Base-by-base conservation (phyloP, 1,140 invertebrate species). In the Drosophila chauvacae region DNA sequence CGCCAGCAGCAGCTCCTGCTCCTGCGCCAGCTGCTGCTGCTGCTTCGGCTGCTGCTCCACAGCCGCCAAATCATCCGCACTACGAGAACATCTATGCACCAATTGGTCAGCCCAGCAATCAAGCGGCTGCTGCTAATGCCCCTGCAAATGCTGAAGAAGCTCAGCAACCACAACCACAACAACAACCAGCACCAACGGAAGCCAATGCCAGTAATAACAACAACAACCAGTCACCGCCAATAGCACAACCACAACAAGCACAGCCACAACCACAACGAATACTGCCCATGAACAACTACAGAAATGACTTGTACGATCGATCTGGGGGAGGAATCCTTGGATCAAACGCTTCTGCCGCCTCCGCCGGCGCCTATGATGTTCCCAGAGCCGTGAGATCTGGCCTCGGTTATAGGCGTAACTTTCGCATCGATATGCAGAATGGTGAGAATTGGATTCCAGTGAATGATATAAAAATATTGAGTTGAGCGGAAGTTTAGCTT, bases 81-180 rank as follows among this genome's bases (percentile, higher is more conserved):
- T 93, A 93, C 71, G 93, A 94, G 70, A 94, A 94, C 74, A 93
- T 94, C 51, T 93, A 93, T 81, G 93, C 93, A 66, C 82, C 93
- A 18, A 92, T 93, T 77, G 91, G 92, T 33, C 91, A 90, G 73
- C 86, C 86, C 53, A 75, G 39, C 48, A 78, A 84, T 71, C 80
- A 78, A 68, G 72, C 51, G 64, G 60, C 66, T 64, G 91, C 73
- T 73, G 78, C 84, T 80, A 92, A 92, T 82, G 78, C 86, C 81
- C 86, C 90, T 91, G 90, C 86, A 59, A 90, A 75, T 77, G 79
- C 65, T 68, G 81, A 80, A 57, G 90, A 87, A 61, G 72, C 66
- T 62, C 80, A 66, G 62, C 81, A 71, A 35, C 73, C 51, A 42
- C n/a, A 55, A 30, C 50, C 33, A 53, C 81, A 72, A 30, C 81